phyloP scores from a whole-genome alignment of 2,797 vertebrate genomes.

The Netta rufina region DNA sequence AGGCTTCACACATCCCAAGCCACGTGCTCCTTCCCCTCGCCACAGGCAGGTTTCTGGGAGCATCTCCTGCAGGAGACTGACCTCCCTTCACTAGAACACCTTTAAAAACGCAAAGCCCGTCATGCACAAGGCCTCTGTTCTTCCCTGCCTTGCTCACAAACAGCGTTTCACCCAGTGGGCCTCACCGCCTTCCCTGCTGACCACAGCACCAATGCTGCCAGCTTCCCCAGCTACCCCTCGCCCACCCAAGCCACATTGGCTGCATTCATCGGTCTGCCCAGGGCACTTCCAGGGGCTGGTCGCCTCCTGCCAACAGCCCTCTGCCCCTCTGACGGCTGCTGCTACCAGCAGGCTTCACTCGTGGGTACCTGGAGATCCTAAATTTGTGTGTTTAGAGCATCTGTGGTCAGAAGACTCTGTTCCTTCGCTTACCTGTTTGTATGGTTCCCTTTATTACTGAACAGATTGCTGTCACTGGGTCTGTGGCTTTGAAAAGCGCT shows the following conservation, averaged over 20 bases:
- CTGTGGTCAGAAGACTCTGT: background rate
- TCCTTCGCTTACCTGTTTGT: background rate
- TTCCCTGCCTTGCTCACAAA: background rate
- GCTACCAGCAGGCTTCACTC: background rate
- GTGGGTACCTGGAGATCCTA: background rate
- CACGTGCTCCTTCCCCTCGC: background rate
- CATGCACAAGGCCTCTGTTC: background rate
- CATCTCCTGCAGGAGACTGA: rapidly evolving
- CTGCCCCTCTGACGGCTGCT: background rate
- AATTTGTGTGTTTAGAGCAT: background rate
- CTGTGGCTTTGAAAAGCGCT: slow-evolving; percentile 11
- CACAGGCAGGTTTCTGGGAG: background rate
- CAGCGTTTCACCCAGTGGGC: background rate
- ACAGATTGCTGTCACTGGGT: background rate
- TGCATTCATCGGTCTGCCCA: background rate
- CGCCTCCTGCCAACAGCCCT: background rate
- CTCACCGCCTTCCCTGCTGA: background rate
- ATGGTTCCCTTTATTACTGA: background rate
- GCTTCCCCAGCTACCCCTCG: background rate
- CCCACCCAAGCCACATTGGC: background rate
- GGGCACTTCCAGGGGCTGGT: background rate
- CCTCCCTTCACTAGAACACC: background rate
- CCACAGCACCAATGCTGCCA: background rate
- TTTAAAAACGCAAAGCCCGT: rapidly evolving
- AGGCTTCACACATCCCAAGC: rapidly evolving